Percentiles rank a stretch among this genome's conserved stretches.
These are phyloP conservation scores for Leptoclinus maculatus DNA, from an alignment of 2,797 vertebrate species.

Conservation along the genomic window DNA sequence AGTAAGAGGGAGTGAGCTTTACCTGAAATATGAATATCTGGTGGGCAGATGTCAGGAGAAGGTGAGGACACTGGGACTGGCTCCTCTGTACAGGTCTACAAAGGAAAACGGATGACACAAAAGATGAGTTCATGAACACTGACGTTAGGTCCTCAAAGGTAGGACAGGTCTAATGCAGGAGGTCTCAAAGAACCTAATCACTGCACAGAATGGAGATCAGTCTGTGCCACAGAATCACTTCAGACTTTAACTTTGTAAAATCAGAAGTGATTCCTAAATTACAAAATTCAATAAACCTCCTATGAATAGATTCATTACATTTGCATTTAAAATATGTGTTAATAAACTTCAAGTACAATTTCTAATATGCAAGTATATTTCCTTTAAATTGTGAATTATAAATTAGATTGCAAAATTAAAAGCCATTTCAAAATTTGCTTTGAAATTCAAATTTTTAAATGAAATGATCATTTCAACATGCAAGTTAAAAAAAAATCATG, in stretches of 20 bases:
- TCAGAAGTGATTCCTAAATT: too few relatives aligned
- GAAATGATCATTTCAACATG: background rate
- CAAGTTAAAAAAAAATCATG: background rate
- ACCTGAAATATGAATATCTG: constrained; percentile 90
- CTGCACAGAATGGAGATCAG: background rate
- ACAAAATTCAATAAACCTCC: background rate
- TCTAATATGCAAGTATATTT: background rate
- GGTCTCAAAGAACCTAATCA: background rate
- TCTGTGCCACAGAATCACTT: background rate
- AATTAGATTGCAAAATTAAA: background rate
- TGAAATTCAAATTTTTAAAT: background rate
- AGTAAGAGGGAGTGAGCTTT: constrained; percentile 15
- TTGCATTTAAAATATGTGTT: background rate
- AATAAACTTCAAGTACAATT: background rate
- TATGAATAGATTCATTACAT: background rate
- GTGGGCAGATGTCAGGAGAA: constrained; percentile 88
- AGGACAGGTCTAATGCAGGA: background rate
- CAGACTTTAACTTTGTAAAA: background rate
- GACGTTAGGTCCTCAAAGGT: background rate
- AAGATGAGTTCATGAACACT: background rate
- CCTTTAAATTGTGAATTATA: background rate
- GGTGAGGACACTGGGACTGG: constrained; percentile 81
- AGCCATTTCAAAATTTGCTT: background rate
- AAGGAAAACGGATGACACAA: background rate
- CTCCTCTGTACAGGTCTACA: constrained; percentile 80